Conservation (phyloP, 2,113 vertebrate genomes). For the Cnemophilus loriae region DNA sequence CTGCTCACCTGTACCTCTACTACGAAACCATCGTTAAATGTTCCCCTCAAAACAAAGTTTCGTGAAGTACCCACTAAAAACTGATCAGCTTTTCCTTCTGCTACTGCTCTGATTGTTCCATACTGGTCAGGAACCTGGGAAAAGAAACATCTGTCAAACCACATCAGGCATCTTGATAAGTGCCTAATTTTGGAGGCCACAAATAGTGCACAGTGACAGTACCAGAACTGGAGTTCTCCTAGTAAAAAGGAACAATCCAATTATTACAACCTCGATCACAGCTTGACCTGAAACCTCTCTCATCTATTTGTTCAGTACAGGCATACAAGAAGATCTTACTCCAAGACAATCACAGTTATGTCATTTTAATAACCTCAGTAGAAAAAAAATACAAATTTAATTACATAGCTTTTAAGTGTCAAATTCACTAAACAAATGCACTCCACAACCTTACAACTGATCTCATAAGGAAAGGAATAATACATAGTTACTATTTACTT, state of each 20-base stretch:
- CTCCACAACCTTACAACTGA: not conserved
- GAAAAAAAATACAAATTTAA: not conserved
- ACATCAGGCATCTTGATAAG: not conserved
- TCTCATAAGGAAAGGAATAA: not conserved
- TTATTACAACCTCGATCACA: not conserved
- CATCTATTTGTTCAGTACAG: not conserved
- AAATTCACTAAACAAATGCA: not conserved
- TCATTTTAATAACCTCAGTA: not conserved
- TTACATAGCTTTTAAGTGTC: not conserved
- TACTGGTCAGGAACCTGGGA: slow-evolving; percentile 93
- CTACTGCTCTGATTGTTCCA: slow-evolving; percentile 90
- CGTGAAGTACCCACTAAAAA: slow-evolving; percentile 93
- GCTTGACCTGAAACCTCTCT: not conserved
- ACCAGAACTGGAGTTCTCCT: not conserved
- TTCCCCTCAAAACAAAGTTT: slow-evolving; percentile 93
- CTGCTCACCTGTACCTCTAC: slow-evolving; percentile 90
- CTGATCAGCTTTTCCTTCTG: slow-evolving; percentile 92
- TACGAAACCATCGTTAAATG: slow-evolving; percentile 91
- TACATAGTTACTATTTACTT: not conserved
- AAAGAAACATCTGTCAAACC: slow-evolving; percentile 6
- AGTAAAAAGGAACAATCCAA: not conserved
- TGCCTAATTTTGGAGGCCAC: not conserved
- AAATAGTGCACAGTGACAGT: rapidly evolving
- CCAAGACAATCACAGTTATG: not conserved
- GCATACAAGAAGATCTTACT: not conserved